Conservation (phyloP, 2,888 invertebrate genomes). For the Electrophaes corylata region DNA sequence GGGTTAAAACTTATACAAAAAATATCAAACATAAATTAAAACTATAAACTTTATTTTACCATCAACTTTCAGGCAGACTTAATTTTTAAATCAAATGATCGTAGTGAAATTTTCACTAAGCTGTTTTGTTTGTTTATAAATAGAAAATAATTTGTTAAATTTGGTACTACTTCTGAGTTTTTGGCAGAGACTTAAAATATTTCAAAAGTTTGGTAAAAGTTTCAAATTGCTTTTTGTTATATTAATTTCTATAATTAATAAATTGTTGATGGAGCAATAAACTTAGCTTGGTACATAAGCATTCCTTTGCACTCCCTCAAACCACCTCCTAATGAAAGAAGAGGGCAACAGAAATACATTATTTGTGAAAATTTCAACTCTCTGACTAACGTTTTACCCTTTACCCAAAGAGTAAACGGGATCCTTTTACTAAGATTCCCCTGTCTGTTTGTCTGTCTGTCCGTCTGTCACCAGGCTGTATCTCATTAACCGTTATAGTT, state of each 20-base stretch:
- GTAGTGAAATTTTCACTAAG: conserved; percentile 25
- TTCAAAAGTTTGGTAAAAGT: conserved; percentile 12
- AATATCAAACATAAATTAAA: conserved; percentile 9
- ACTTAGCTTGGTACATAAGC: no score
- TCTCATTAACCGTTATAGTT: no score
- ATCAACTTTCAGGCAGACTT: conserved; percentile 17
- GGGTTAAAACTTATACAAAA: neutral
- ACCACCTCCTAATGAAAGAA: no score
- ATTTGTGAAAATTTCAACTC: no score
- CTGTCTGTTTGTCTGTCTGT: no score
- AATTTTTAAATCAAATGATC: conserved; percentile 7
- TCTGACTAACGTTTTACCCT: no score
- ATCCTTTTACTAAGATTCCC: no score
- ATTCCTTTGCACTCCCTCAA: no score
- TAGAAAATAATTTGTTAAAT: conserved; percentile 18
- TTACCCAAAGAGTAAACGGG: no score
- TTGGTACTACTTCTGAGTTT: conserved; percentile 14
- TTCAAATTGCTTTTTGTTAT: conserved; percentile 24
- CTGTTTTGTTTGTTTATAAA: conserved; percentile 13
- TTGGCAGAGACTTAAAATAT: conserved; percentile 10
- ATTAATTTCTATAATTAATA: neutral
- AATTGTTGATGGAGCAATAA: neutral
- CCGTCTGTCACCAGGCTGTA: no score
- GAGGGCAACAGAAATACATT: no score
- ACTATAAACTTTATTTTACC: conserved; percentile 15